These are phyloP conservation scores for Labroides dimidiatus DNA, from an alignment of 2,797 vertebrate species.

Conservation along the genomic window DNA sequence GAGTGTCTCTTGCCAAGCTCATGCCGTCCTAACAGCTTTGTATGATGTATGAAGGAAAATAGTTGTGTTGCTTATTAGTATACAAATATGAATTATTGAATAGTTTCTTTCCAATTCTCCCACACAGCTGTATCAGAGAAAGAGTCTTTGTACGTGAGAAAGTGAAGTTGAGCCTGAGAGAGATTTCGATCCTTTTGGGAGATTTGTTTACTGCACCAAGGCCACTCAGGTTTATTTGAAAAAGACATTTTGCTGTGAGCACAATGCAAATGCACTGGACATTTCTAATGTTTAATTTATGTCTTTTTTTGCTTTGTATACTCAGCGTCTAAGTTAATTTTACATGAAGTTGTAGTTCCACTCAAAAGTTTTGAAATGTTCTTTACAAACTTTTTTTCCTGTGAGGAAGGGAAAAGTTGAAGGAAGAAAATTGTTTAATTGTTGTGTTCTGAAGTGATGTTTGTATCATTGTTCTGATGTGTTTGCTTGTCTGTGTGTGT, in stretches of 20 bases:
- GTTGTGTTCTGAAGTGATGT: constrained; percentile 33
- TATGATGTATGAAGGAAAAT: constrained; percentile 57
- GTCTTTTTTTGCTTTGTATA: constrained; percentile 35
- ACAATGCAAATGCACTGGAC: constrained; percentile 87
- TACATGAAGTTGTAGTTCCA: constrained; percentile 44
- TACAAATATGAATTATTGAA: constrained; percentile 76
- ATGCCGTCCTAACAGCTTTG: constrained; percentile 37
- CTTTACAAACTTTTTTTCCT: constrained; percentile 44
- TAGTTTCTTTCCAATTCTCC: constrained; percentile 60
- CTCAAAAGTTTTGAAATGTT: constrained; percentile 39
- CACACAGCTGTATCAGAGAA: constrained; percentile 56
- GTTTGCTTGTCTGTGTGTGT: constrained; percentile 9
- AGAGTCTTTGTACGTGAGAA: constrained; percentile 39
- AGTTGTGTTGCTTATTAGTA: constrained; percentile 64
- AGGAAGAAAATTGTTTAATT: constrained; percentile 32
- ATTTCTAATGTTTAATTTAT: constrained; percentile 80
- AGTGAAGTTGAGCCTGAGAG: constrained; percentile 45
- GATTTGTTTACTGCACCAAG: constrained; percentile 54
- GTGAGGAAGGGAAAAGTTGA: constrained; percentile 30
- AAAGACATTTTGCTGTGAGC: constrained; percentile 83
- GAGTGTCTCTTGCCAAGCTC: constrained; percentile 43
- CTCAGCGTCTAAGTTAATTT: constrained; percentile 51
- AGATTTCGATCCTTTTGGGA: constrained; percentile 51
- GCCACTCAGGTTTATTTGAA: constrained; percentile 87
- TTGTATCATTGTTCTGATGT: constrained; percentile 25